Evolutionary conservation across 2,797 vertebrate genomes (phyloP).

Genomic region (Paratrypauchen microcephalus): DNA sequence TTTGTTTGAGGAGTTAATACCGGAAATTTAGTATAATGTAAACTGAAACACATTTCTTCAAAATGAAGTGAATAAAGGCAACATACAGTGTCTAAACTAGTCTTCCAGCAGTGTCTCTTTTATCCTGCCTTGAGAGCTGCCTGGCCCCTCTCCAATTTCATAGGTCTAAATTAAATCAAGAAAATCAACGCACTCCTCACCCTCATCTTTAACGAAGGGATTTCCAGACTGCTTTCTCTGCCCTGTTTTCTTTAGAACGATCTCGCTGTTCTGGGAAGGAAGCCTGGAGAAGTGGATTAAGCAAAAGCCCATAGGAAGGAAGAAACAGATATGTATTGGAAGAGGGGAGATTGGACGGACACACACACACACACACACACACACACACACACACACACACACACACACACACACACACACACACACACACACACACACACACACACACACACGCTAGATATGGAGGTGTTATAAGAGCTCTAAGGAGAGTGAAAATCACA

Average conservation of each 20-base stretch:
- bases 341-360: constrained; percentile 40
- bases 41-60: constrained; percentile 3
- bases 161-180: constrained; percentile 76
- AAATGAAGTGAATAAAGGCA: too few relatives aligned
- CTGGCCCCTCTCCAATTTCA: constrained; percentile 67
- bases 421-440: constrained; percentile 37
- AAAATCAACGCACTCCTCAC: constrained; percentile 74
- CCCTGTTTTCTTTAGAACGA: constrained; percentile 78
- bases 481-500: constrained; percentile 61
- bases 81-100: constrained; percentile 7
- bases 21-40: background rate
- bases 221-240: constrained; percentile 69
- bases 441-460: constrained; percentile 36
- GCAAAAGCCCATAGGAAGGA: constrained; percentile 72
- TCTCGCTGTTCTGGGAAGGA: constrained; percentile 74
- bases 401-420: constrained; percentile 38
- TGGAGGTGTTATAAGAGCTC: constrained; percentile 62
- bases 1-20: background rate
- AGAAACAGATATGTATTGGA: constrained; percentile 64
- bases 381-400: constrained; percentile 41
- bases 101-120: constrained; percentile 36
- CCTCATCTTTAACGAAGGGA: constrained; percentile 69
- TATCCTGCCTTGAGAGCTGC: constrained; percentile 32
- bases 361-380: constrained; percentile 44
- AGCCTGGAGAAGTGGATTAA: constrained; percentile 75